phyloP scores from a whole-genome alignment of 1,140 invertebrate genomes.

The Platorchestia sp. region DNA sequence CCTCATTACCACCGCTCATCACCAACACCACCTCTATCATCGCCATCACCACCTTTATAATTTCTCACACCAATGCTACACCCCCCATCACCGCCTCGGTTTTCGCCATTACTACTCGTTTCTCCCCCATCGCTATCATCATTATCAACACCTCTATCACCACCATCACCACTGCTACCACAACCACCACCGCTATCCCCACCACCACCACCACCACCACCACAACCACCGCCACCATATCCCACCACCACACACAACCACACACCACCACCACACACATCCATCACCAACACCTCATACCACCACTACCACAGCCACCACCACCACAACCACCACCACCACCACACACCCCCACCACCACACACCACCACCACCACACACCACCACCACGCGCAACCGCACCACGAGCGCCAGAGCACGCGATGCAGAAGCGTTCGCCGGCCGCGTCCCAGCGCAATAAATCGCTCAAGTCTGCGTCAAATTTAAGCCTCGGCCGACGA shows the following conservation, averaged over 20 bases:
- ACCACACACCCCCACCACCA: too few relatives aligned
- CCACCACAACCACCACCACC: neutral
- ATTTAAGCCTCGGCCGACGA: neutral
- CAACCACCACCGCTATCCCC: too few relatives aligned
- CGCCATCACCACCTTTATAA: neutral
- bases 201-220: too few relatives aligned
- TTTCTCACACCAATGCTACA: neutral
- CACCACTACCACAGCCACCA: too few relatives aligned
- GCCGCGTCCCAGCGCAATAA: neutral
- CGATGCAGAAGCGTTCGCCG: neutral
- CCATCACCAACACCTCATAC: too few relatives aligned
- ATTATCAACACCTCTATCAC: neutral
- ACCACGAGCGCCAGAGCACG: neutral
- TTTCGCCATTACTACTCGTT: neutral
- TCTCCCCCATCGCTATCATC: too few relatives aligned
- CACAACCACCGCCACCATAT: too few relatives aligned
- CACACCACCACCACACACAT: too few relatives aligned
- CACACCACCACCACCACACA: neutral
- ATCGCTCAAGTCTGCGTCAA: neutral
- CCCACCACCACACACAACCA: too few relatives aligned
- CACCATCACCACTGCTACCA: neutral
- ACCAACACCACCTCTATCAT: neutral
- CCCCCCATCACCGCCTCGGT: neutral
- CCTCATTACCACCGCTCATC: neutral
- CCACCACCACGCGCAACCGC: neutral